Percentiles rank a stretch among this genome's conserved stretches.
These are phyloP conservation scores for Melinopterus prodromus DNA, from an alignment of 2,888 invertebrate genomes.

Conservation along the genomic window DNA sequence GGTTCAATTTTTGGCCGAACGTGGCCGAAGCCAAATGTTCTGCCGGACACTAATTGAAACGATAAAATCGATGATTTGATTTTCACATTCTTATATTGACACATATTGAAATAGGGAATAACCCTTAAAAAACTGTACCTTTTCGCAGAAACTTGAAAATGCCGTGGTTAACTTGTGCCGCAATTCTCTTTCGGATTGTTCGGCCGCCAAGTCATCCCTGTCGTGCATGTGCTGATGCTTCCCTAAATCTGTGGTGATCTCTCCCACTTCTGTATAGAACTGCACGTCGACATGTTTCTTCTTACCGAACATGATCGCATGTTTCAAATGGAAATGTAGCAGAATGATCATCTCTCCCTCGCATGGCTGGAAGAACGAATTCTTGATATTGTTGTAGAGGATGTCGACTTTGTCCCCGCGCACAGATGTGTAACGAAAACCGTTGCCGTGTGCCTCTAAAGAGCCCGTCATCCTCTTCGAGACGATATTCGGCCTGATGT, in stretches of 20 bases:
- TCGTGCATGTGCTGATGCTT: conserved; percentile 99
- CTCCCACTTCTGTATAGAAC: conserved; percentile 99
- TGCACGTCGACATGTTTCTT: conserved; percentile 99
- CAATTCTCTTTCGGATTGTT: conserved; percentile 97
- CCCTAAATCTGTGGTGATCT: conserved; percentile 98
- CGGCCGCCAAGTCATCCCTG: conserved; percentile 97
- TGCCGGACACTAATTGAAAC: too few species aligned
- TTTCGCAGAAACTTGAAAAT: conserved; percentile 98
- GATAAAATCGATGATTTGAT: not conserved
- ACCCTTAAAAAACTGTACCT: conserved; percentile 63
- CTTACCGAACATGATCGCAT: conserved; percentile 98
- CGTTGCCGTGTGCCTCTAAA: conserved; percentile 95
- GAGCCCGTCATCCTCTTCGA: conserved; percentile 94
- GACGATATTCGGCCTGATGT: conserved; percentile 98
- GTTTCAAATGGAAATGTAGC: conserved; percentile 97
- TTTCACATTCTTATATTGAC: not conserved
- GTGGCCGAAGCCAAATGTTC: too few species aligned
- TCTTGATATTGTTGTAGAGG: conserved; percentile 98
- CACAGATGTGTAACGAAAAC: conserved; percentile 97
- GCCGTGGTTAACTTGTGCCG: conserved; percentile 96
- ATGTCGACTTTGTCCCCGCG: conserved; percentile 99
- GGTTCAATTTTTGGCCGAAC: too few species aligned
- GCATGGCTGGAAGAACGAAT: conserved; percentile 99
- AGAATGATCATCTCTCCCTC: conserved; percentile 99
- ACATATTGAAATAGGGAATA: conserved; percentile 9